Evolutionary conservation across 2,888 invertebrate genomes (phyloP).

Genomic region (Lasius fuliginosus): DNA sequence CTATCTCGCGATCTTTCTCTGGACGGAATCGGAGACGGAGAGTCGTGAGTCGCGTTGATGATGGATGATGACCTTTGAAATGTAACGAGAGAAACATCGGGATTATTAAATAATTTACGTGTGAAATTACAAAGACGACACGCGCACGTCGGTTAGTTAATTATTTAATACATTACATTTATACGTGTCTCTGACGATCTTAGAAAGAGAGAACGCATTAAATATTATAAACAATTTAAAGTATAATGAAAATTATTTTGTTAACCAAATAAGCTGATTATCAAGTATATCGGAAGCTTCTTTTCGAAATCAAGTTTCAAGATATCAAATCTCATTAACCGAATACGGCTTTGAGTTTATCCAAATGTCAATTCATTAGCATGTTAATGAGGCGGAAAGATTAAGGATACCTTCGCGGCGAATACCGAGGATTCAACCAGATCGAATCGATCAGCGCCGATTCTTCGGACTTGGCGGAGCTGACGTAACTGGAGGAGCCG

Average conservation of each 20-base stretch:
- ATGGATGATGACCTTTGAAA: constrained; percentile 52
- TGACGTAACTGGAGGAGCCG: constrained; percentile 42
- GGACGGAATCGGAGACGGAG: constrained; percentile 1
- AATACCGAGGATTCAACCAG: constrained; percentile 61
- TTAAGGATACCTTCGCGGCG: constrained; percentile 51
- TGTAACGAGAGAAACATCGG: background rate
- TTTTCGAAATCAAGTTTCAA: background rate
- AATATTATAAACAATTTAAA: background rate
- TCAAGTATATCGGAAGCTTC: background rate
- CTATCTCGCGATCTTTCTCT: constrained; percentile 33
- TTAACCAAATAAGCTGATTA: background rate
- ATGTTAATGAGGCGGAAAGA: background rate
- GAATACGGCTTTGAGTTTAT: background rate
- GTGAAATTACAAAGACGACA: background rate
- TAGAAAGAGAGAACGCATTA: background rate
- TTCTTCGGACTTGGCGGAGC: constrained; percentile 31
- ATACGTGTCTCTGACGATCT: background rate
- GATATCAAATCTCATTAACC: background rate
- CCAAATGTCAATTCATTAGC: background rate
- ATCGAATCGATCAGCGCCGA: constrained; percentile 19
- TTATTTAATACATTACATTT: background rate
- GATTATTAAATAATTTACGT: background rate
- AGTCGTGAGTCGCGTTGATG: background rate
- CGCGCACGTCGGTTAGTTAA: background rate
- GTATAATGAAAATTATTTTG: background rate